A percentile compares a stretch with the other conserved stretches of the same genome.
Evolutionary conservation across 2,888 invertebrate genomes (phyloP).

Genomic region (Syrista parreyssii): DNA sequence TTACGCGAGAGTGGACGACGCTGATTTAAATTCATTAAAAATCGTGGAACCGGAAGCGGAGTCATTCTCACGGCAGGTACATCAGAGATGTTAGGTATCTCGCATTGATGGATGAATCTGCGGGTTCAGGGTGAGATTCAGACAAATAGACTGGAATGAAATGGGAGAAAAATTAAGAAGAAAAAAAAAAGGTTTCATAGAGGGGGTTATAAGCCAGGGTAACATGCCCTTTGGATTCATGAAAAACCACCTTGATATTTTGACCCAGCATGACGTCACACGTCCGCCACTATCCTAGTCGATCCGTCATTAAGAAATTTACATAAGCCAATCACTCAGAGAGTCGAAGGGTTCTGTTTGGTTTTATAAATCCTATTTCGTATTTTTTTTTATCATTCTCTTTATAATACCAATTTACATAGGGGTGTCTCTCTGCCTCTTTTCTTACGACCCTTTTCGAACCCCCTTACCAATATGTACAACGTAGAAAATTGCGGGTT

Average conservation of each 20-base stretch:
- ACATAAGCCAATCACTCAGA: slow-evolving; percentile 58
- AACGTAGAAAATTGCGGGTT: background rate
- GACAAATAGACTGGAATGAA: background rate
- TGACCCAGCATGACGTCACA: slow-evolving; percentile 57
- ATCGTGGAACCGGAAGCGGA: slow-evolving; percentile 28
- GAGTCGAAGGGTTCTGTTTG: slow-evolving; percentile 27
- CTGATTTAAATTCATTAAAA: slow-evolving; percentile 40
- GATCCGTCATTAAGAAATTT: slow-evolving; percentile 60
- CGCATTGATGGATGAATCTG: slow-evolving; percentile 58
- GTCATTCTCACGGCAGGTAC: slow-evolving; percentile 39
- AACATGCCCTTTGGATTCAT: slow-evolving; percentile 51
- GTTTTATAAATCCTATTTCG: slow-evolving; percentile 2
- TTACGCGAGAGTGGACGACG: background rate
- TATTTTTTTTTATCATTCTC: slow-evolving; percentile 16
- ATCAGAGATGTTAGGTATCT: slow-evolving; percentile 29
- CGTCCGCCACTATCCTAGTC: slow-evolving; percentile 41
- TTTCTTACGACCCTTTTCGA: slow-evolving; percentile 14
- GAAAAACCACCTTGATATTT: slow-evolving; percentile 52
- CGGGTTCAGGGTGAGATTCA: slow-evolving; percentile 19
- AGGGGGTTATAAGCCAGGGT: slow-evolving; percentile 16
- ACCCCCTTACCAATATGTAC: background rate
- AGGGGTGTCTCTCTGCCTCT: slow-evolving; percentile 41
- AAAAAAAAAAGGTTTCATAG: background rate
- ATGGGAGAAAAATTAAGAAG: background rate
- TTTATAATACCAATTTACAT: background rate